Evolutionary conservation across 2,888 invertebrate species (phyloP), one percentile per base, ranked within the genome.

Genomic region (Sialis lutaria): DNA sequence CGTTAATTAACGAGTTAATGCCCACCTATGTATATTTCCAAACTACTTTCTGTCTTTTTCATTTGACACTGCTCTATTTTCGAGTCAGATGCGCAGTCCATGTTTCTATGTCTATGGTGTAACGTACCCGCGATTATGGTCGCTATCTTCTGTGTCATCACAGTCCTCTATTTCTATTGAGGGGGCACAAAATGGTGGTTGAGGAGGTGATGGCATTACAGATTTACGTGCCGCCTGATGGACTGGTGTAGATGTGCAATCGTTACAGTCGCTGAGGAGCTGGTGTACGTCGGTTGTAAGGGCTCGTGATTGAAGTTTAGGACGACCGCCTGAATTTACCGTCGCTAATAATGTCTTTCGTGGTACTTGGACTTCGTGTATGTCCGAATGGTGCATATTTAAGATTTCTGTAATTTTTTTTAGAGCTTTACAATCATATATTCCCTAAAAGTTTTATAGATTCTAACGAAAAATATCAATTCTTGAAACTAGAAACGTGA

Each of bases 81-180:
- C n/a, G n/a, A n/a, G n/a, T n/a, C n/a, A n/a, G n/a, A n/a, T n/a
- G n/a, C n/a, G n/a, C n/a, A n/a, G n/a, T n/a, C n/a, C n/a, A n/a
- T n/a, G n/a, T n/a, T n/a, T n/a, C n/a, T n/a, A n/a, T n/a, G n/a
- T n/a, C n/a, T n/a, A n/a, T 22, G 22, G 22, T 4, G 22, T 22
- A n/a, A 52, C 55, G 54, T 55, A 64, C 64, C 59, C 56, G 40
- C 60, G 61, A 44, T 42, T 41, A 32, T 22, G 22, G 53, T 76
- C 76, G 52, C 68, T 69, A 55, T 78, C 77, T 50, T 77, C 77
- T 1, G 70, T 70, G 53, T 77, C 77, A 31, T 75, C 74, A 1
- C 72, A 58, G 40, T 77, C 77, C 32, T 76, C 75, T 48, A 71
- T 65, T 53, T 70, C 63, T 3, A 35, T 40, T 8, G 52, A 46